Evolutionary conservation across 2,113 vertebrate species (phyloP).

Genomic region (Platysternon megacephalum): DNA sequence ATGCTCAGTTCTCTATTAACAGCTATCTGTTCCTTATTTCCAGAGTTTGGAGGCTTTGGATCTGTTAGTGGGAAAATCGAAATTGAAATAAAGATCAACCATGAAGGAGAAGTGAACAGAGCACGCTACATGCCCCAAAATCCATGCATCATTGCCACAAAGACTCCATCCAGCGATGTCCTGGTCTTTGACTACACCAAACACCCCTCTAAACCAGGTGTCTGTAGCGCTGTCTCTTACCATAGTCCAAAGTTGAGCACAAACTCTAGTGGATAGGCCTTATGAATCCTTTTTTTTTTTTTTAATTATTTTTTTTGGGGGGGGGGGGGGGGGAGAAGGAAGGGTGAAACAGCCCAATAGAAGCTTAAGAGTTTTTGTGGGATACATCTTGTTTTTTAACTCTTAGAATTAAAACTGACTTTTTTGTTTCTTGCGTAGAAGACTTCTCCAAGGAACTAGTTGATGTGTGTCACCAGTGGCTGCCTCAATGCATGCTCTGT

Average conservation of each 20-base stretch:
- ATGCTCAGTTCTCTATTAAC: neutral
- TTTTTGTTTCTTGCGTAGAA: fast-evolving
- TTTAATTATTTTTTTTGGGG: too few relatives aligned
- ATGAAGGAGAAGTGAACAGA: constrained; percentile 98
- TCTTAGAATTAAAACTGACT: neutral
- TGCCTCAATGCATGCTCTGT: neutral
- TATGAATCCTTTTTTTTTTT: neutral
- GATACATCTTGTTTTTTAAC: fast-evolving
- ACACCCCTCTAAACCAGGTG: constrained; percentile 97
- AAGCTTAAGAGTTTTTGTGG: fast-evolving
- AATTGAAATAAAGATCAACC: constrained; percentile 99
- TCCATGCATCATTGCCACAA: constrained; percentile 97
- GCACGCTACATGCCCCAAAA: constrained; percentile 99
- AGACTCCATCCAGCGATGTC: constrained; percentile 97
- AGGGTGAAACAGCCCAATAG: neutral
- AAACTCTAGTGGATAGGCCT: neutral
- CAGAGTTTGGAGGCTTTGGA: constrained; percentile 98
- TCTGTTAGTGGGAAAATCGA: constrained; percentile 99
- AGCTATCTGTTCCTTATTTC: neutral
- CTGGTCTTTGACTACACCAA: constrained; percentile 99
- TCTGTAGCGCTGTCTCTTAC: neutral
- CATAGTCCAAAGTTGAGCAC: neutral
- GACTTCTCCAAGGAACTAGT: neutral
- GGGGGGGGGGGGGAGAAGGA: neutral
- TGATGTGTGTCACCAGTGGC: too few relatives aligned